Conservation (phyloP, 2,888 invertebrate species). For the Metallyticus violacea region DNA sequence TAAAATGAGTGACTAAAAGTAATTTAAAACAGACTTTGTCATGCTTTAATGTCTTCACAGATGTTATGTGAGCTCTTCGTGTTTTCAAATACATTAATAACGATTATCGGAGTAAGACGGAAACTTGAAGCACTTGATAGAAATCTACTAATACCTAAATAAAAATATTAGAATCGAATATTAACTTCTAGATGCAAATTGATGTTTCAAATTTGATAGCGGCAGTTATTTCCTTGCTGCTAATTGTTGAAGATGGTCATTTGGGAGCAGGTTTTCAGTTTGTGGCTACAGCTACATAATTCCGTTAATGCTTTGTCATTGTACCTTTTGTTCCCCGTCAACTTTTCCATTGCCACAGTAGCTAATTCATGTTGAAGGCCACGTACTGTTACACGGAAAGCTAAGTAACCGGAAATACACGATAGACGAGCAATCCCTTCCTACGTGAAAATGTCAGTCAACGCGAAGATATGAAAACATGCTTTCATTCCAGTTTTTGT, state of each 20-base stretch:
- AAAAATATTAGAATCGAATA: too few relatives aligned
- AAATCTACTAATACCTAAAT: too few relatives aligned
- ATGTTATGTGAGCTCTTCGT: too few relatives aligned
- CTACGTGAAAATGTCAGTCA: neutral
- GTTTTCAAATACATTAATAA: too few relatives aligned
- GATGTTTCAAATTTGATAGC: too few relatives aligned
- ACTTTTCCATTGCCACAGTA: neutral
- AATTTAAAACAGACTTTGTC: too few relatives aligned
- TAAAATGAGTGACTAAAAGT: too few relatives aligned
- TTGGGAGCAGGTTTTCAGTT: neutral
- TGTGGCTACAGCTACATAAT: neutral
- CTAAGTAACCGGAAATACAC: neutral
- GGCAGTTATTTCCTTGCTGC: too few relatives aligned
- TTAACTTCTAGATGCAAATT: too few relatives aligned
- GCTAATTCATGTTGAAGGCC: neutral
- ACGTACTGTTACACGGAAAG: neutral
- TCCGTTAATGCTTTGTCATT: neutral
- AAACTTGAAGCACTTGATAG: too few relatives aligned
- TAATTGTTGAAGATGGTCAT: neutral
- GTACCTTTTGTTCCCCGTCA: neutral
- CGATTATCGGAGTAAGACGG: too few relatives aligned
- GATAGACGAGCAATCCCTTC: neutral
- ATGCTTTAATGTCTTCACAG: too few relatives aligned
- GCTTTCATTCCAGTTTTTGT: neutral
- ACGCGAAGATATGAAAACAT: neutral